Conservation (phyloP, 2,797 vertebrate genomes). For the Dendrocincla tyrannina region DNA sequence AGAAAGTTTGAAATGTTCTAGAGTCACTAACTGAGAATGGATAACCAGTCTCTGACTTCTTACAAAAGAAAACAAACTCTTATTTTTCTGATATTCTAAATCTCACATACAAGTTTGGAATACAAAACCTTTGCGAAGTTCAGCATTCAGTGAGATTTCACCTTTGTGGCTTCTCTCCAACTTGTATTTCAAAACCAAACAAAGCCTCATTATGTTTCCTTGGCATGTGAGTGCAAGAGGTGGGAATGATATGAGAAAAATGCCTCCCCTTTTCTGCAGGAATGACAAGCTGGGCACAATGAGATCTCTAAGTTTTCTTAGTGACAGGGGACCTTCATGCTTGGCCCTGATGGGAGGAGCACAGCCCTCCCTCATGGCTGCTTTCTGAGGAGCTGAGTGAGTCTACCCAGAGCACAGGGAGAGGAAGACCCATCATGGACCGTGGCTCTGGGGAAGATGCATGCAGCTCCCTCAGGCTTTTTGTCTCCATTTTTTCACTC, state of each 20-base stretch:
- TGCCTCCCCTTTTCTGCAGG: neutral
- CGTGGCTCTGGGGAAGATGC: neutral
- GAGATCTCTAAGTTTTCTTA: neutral
- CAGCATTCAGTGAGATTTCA: neutral
- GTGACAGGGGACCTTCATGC: neutral
- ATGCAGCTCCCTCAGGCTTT: neutral
- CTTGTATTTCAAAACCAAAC: neutral
- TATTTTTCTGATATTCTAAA: neutral
- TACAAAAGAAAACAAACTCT: neutral
- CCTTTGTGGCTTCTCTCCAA: neutral
- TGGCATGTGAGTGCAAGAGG: neutral
- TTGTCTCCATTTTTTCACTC: neutral
- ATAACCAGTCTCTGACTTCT: neutral
- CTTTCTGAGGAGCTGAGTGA: neutral
- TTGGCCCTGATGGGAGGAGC: neutral
- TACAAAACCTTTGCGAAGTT: neutral
- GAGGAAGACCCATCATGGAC: neutral
- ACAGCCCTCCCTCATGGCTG: neutral
- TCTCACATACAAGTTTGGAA: neutral
- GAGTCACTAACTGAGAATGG: neutral
- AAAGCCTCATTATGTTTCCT: neutral
- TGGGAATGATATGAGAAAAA: neutral
- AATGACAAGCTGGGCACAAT: accelerated
- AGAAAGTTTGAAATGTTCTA: neutral
- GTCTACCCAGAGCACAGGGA: neutral